Conservation (phyloP, 35 echinoderm and acorn worm species). For the Diadema setosum region DNA sequence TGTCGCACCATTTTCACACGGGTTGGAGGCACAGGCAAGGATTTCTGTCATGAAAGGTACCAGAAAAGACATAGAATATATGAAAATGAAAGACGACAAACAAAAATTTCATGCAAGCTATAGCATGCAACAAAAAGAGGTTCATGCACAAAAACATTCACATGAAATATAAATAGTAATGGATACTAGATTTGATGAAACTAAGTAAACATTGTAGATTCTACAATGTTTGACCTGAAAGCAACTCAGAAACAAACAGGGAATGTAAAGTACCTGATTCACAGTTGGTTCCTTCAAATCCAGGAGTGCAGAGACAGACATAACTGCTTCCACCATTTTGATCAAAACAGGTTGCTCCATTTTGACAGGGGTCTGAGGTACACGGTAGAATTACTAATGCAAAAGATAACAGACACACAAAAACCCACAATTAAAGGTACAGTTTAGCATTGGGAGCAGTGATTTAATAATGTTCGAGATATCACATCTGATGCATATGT, state of each 20-base stretch:
- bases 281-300: slow-evolving; percentile 25
- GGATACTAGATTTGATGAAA: too few relatives aligned
- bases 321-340: background rate
- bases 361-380: slow-evolving; percentile 30
- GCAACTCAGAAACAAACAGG: background rate
- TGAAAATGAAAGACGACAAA: too few relatives aligned
- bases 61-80: too few relatives aligned
- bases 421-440: too few relatives aligned
- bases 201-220: background rate
- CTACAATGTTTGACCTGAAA: background rate
- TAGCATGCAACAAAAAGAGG: too few relatives aligned
- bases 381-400: background rate
- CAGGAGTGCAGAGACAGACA: slow-evolving; percentile 7
- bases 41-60: too few relatives aligned
- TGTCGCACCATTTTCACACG: slow-evolving; percentile 40
- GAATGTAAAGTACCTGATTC: slow-evolving; percentile 11
- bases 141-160: too few relatives aligned
- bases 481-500: too few relatives aligned
- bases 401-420: background rate
- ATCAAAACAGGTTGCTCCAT: slow-evolving; percentile 33
- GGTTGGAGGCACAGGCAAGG: background rate
- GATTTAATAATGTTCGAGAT: too few relatives aligned
- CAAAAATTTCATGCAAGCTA: too few relatives aligned
- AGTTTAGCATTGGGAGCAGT: too few relatives aligned
- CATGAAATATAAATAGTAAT: too few relatives aligned